These are phyloP conservation scores for Amia ocellicauda DNA, from an alignment of 2,113 vertebrate species.

Conservation along the genomic window DNA sequence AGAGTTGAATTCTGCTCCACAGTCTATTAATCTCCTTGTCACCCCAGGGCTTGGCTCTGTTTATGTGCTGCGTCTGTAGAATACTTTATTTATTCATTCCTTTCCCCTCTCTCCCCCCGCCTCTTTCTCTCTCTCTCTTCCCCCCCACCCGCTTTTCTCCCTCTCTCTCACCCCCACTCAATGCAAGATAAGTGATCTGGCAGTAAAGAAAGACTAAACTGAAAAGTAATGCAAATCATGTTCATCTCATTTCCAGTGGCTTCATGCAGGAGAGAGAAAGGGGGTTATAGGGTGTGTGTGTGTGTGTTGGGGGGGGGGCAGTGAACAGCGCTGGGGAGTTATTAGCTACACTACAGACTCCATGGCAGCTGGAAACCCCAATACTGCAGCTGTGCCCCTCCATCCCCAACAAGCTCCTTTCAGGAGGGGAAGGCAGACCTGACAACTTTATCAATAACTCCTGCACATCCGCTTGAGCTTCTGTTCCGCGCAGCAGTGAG, in stretches of 20 bases:
- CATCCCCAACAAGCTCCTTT: conserved; percentile 4
- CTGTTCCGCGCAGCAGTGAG: conserved; percentile 2
- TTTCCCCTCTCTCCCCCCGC: conserved; percentile 1
- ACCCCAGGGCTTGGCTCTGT: conserved; percentile 16
- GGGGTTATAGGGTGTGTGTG: not conserved
- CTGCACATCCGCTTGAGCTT: not conserved
- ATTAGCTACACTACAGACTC: not conserved
- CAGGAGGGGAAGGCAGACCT: not conserved
- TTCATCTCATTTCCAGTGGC: not conserved
- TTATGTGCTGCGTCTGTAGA: conserved; percentile 12
- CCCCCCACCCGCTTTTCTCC: conserved; percentile 4
- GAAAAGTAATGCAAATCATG: not conserved
- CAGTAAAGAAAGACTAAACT: conserved; percentile 14
- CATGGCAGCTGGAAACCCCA: not conserved
- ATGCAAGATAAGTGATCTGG: conserved; percentile 13
- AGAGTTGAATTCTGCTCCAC: not conserved
- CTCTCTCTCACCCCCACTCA: conserved; percentile 10
- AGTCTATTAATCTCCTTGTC: conserved; percentile 26
- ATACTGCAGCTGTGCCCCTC: no score
- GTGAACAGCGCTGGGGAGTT: not conserved
- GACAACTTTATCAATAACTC: conserved; percentile 3
- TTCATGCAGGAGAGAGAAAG: not conserved
- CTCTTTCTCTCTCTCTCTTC: conserved; percentile 1
- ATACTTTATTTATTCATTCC: conserved; percentile 25
- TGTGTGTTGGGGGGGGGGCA: not conserved